Base-by-base conservation (phyloP, 2,113 vertebrate species). In the Leptodactylus fuscus region DNA sequence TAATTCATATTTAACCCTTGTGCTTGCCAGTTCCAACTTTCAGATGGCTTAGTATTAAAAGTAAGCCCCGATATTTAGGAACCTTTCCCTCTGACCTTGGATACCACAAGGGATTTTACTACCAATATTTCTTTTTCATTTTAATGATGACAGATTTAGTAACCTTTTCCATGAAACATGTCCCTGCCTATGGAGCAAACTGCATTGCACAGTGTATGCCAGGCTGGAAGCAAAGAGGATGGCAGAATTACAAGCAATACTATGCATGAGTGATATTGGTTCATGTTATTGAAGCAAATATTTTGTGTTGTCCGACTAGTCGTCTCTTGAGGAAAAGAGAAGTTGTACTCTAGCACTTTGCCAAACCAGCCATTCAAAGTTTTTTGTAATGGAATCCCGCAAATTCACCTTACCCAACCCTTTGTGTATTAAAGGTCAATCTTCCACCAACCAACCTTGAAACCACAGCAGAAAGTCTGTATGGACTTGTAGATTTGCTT, bases 1-100 rank as follows among this genome's bases (percentile, higher is more conserved):
- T 79, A 69, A 69, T 51, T 79, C 60, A 32, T 71, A 70, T 36
- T 81, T 73, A 86, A 73, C 65, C 48, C 76, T 27, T 12, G 11
- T 55, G 27, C 73, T 80, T 80, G 77, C 53, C 53, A 60, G 49
- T 15, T 60, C 36, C 15, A 60, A 79, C 51, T 58, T 62, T 53
- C 9, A 53, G 74, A 29, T 49, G 15, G 24, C 9, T 53, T 44
- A 44, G 38, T 44, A 60, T 44, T 80, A 80, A 80, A 80, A 41
- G 53, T 80, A 58, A 38, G 53, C 36, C 32, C 22, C 58, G 44
- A 32, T 62, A 62, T 62, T 60, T 4, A 53, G 15, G 10, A 13
- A 27, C 53, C n/a, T 16, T 44, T 80, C 53, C 77, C 24, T 60
- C 55, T 24, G 34, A 13, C 48, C 46, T 53, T 76, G 2, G 74